phyloP scores from a whole-genome alignment of 30 jellyfish, hydroid and myxozoan species.

The Aurelia aurita region DNA sequence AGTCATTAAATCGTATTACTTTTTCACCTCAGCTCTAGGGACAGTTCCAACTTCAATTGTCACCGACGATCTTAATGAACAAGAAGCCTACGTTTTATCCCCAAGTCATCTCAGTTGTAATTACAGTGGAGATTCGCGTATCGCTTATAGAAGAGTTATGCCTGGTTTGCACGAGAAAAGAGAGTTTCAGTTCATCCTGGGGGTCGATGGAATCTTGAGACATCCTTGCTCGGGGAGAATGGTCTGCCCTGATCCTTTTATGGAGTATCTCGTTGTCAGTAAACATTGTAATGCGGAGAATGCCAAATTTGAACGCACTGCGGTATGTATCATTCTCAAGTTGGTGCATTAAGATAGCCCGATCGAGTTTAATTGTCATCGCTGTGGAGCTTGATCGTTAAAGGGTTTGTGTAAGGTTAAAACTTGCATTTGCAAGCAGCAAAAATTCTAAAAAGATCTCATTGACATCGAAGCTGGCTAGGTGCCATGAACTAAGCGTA shows the following conservation, averaged over 20 bases:
- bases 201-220: conserved; percentile 56
- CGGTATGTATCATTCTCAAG: conserved; percentile 68
- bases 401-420: no score
- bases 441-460: no score
- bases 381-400: no score
- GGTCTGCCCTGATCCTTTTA: conserved; percentile 63
- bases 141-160: conserved; percentile 23
- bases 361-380: no score
- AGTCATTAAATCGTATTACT: no score
- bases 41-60: conserved; percentile 48
- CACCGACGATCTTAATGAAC: neutral
- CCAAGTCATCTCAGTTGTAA: neutral
- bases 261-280: conserved; percentile 14
- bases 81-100: neutral
- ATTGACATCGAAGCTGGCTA: no score
- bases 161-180: conserved; percentile 51
- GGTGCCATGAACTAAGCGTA: no score
- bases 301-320: conserved; percentile 47
- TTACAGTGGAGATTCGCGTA: conserved; percentile 19
- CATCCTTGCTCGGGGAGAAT: conserved; percentile 64
- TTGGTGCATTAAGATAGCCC: no score
- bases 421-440: no score
- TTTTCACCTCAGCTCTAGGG: conserved; percentile 9
- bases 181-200: conserved; percentile 46
- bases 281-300: conserved; percentile 36